These are phyloP conservation scores for Timema cristinae DNA, from an alignment of 2,888 invertebrate species.

Conservation along the genomic window DNA sequence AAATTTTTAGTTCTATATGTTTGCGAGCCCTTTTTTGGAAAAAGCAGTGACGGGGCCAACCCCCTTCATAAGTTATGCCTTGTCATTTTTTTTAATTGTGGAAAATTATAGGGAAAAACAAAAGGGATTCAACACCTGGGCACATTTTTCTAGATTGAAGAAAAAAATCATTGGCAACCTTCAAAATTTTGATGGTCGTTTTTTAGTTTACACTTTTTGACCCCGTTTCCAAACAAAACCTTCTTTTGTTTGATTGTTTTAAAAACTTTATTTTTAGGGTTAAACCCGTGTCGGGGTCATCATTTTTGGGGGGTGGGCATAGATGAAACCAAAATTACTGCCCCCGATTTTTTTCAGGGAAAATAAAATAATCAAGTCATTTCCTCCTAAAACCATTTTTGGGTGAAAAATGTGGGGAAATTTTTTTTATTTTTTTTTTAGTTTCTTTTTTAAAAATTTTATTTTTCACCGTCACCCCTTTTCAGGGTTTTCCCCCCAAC, in stretches of 20 bases:
- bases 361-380: conserved; percentile 32
- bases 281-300: conserved; percentile 21
- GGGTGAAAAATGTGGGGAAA: conserved; percentile 37
- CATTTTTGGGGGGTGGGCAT: conserved; percentile 26
- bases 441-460: too few relatives aligned
- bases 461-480: too few relatives aligned
- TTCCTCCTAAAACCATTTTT: conserved; percentile 33
- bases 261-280: conserved; percentile 36
- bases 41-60: not conserved
- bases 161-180: conserved; percentile 33
- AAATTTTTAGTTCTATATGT: too few relatives aligned
- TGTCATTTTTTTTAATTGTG: not conserved
- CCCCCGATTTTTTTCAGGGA: conserved; percentile 33
- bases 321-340: conserved; percentile 32
- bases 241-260: conserved; percentile 36
- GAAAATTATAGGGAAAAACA: not conserved
- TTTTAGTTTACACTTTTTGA: conserved; percentile 34
- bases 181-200: conserved; percentile 32
- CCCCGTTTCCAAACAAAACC: conserved; percentile 35
- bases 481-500: too few relatives aligned
- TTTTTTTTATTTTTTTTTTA: conserved; percentile 28
- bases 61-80: not conserved
- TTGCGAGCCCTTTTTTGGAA: too few relatives aligned
- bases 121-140: conserved; percentile 11
- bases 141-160: conserved; percentile 31